These are phyloP conservation scores for Autographa gamma DNA, from an alignment of 2,888 invertebrate genomes.

Conservation along the genomic window DNA sequence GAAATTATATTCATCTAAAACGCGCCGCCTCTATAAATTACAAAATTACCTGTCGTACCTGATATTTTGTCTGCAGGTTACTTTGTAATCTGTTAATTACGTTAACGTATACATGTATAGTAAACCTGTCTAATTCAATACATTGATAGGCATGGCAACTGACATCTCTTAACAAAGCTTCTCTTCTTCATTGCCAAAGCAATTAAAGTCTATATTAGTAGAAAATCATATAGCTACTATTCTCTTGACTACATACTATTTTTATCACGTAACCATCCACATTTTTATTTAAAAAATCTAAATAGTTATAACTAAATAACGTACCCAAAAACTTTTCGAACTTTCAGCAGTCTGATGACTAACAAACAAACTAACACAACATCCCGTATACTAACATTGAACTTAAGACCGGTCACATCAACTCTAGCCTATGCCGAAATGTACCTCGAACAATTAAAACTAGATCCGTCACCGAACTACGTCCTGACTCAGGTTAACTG, in stretches of 20 bases:
- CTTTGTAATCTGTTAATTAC: neutral
- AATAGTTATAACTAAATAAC: too few species aligned
- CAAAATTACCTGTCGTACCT: constrained; percentile 17
- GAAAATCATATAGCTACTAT: too few species aligned
- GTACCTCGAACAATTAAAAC: neutral
- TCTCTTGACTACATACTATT: too few species aligned
- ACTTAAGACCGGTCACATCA: neutral
- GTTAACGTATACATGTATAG: too few species aligned
- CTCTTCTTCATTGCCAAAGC: too few species aligned
- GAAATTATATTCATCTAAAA: constrained; percentile 30
- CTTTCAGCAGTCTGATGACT: neutral
- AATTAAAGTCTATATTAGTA: too few species aligned
- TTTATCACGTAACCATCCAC: too few species aligned
- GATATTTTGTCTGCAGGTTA: neutral
- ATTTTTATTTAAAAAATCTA: too few species aligned
- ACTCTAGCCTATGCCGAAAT: neutral
- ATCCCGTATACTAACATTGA: neutral
- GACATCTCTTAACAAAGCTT: too few species aligned
- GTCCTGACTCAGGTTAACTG: too few species aligned
- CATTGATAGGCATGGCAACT: too few species aligned
- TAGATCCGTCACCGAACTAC: neutral
- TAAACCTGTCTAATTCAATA: too few species aligned
- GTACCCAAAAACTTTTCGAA: neutral
- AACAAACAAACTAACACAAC: neutral
- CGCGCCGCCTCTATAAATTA: constrained; percentile 26